These are phyloP conservation scores for Phainopepla nitens DNA, from an alignment of 2,113 vertebrate species.

Conservation along the genomic window DNA sequence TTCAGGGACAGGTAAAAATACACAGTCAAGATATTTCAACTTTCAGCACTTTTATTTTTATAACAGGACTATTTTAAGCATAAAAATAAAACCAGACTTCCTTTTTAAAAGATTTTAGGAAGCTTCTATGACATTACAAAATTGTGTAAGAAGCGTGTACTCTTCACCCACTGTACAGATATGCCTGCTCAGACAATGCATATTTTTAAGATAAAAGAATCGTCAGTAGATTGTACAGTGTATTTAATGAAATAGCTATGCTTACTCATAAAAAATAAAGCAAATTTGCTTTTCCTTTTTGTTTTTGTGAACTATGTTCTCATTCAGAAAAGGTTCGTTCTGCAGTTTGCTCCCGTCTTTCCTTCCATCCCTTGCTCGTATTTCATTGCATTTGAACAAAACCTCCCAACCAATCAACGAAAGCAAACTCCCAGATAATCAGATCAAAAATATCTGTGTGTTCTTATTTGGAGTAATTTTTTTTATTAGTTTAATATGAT, in stretches of 20 bases:
- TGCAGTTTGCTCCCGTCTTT: not conserved
- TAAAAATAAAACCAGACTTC: not conserved
- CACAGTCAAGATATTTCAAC: not conserved
- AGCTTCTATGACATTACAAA: not conserved
- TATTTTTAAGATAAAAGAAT: not conserved
- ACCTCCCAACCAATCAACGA: not conserved
- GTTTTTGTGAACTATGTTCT: not conserved
- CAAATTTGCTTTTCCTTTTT: not conserved
- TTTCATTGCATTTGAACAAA: not conserved
- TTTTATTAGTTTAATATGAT: not conserved
- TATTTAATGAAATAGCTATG: not conserved
- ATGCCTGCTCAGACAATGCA: not conserved
- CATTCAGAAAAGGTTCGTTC: not conserved
- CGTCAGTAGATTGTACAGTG: not conserved
- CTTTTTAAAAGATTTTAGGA: not conserved
- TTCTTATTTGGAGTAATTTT: not conserved
- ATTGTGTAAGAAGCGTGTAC: accelerated
- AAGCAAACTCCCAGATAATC: not conserved
- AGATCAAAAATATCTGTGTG: not conserved
- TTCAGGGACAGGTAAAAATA: not conserved
- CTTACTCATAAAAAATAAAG: not conserved
- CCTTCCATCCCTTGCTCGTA: not conserved
- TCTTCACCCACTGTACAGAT: not conserved
- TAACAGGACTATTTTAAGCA: not conserved
- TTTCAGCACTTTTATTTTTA: constrained; percentile 7